Evolutionary conservation across 1,140 invertebrate species (phyloP), one percentile per base, ranked within the genome.

Genomic region (Trichonephila inaurata): DNA sequence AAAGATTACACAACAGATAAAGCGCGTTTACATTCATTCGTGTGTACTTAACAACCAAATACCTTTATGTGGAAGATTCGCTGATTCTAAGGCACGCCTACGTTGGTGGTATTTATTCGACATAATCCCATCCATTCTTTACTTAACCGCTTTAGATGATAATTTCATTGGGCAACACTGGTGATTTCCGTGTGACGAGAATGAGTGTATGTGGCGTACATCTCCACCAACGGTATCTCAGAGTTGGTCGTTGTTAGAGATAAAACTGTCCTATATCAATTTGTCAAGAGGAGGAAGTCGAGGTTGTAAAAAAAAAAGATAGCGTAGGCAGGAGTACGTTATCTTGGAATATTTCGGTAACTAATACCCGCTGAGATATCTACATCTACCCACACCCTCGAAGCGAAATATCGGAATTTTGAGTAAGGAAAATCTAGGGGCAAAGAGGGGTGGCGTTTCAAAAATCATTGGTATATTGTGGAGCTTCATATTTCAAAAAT

Each of bases 301-400:
- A 51, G 62, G 62, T 28, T n/a, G 64, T 66, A 61, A 87, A 87
- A 64, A 64, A 7, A 33, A 28, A 24, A 87, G 85, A 87, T 87
- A 87, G 60, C 85, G 87, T 44, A 89, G 33, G 87, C n/a, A 44
- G 40, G 5, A 66, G 40, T 24, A 6, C 40, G 24, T 89, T 89
- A 89, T 89, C 87, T 66, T 72, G 33, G 40, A 69, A 89, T 72
- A 66, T 89, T 89, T 89, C 64, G 8, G 87, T 89, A 72, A 89
- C 87, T 89, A 89, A 87, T 87, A 87, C 60, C 51, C 60, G 28
- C 82, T 58, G 82, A n/a, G 44, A 85, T 58, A 24, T 24, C 58
- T 58, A 4, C 24, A 18, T 60, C 10, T 69, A 28, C 72, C 72
- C 44, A 60, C n/a, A 69, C 66, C 24, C 66, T 24, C 14, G 66